Percentiles rank a stretch among this genome's conserved stretches.
Evolutionary conservation across 2,888 invertebrate genomes (phyloP).

Genomic region (Eristalis arbustorum): DNA sequence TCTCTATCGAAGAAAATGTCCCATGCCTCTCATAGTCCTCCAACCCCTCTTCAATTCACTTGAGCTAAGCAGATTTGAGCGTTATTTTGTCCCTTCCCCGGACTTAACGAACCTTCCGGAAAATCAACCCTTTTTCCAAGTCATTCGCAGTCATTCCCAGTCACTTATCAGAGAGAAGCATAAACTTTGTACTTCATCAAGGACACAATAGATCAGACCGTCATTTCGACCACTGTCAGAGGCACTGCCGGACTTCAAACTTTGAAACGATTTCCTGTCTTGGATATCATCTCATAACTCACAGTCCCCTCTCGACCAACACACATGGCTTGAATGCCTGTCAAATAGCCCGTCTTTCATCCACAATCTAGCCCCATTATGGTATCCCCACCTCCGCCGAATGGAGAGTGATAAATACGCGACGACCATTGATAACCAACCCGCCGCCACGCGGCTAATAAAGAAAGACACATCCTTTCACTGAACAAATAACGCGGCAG

Average conservation of each 20-base stretch:
- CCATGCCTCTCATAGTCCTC: too few species aligned
- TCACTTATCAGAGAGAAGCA: background rate
- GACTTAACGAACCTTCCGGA: background rate
- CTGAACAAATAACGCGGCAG: slow-evolving; percentile 6
- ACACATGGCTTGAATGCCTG: background rate
- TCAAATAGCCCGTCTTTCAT: background rate
- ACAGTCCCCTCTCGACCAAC: too few species aligned
- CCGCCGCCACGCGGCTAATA: background rate
- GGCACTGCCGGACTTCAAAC: background rate
- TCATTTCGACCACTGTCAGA: too few species aligned
- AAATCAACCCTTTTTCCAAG: background rate
- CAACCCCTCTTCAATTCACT: too few species aligned
- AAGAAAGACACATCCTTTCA: background rate
- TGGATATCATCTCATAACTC: background rate
- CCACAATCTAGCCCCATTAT: background rate
- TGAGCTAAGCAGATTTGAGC: too few species aligned
- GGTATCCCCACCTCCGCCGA: too few species aligned
- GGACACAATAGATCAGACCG: background rate
- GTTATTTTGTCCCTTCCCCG: too few species aligned
- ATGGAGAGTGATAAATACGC: background rate
- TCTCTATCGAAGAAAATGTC: too few species aligned
- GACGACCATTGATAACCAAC: background rate
- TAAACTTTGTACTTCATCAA: background rate
- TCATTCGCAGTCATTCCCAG: background rate
- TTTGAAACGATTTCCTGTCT: background rate